Conservation (phyloP, 2,888 invertebrate genomes). For the Gymnosoma rotundatum region DNA sequence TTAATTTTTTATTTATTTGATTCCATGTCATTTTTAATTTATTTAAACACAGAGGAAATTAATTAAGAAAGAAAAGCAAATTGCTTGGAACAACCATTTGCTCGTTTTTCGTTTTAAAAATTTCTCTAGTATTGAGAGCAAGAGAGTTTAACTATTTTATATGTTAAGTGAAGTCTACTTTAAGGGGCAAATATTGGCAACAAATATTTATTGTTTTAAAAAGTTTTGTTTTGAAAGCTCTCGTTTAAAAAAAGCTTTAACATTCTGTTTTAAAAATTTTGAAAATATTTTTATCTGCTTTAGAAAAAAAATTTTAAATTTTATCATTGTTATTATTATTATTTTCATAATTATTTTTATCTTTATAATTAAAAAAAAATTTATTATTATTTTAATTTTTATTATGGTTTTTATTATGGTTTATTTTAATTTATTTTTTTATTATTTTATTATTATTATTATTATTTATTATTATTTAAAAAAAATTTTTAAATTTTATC, state of each 20-base stretch:
- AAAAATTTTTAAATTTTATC: conserved; percentile 33
- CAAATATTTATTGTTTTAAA: background rate
- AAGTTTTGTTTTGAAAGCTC: too few relatives aligned
- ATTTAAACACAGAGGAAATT: background rate
- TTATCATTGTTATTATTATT: background rate
- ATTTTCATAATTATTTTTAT: too few relatives aligned
- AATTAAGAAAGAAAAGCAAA: background rate
- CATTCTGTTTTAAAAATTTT: too few relatives aligned
- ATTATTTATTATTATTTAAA: background rate
- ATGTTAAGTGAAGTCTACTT: background rate
- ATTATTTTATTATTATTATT: too few relatives aligned
- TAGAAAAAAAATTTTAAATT: conserved; percentile 13
- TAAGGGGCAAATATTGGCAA: background rate
- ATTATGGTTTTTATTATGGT: too few relatives aligned
- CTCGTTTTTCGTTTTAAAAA: background rate
- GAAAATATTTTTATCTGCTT: too few relatives aligned
- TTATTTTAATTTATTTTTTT: too few relatives aligned
- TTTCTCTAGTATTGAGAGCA: background rate
- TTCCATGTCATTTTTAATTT: background rate
- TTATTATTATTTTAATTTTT: too few relatives aligned
- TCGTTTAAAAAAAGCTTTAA: too few relatives aligned
- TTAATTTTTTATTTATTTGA: background rate
- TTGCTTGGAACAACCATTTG: background rate
- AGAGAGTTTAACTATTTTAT: background rate
- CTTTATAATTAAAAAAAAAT: too few relatives aligned